These are phyloP conservation scores for Argyrosomus regius DNA, from an alignment of 2,797 vertebrate species.

Conservation along the genomic window DNA sequence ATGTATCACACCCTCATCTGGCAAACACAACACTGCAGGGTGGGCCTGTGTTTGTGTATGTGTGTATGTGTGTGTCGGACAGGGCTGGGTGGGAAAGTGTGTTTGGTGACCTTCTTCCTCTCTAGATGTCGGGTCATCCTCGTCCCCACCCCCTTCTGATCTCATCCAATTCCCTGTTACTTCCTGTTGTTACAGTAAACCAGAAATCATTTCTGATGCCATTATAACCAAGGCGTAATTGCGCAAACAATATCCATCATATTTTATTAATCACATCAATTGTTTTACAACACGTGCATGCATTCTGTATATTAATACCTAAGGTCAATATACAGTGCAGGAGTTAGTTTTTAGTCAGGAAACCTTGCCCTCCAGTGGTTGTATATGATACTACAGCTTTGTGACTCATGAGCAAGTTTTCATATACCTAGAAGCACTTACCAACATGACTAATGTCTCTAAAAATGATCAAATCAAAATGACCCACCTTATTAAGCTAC, in stretches of 20 bases:
- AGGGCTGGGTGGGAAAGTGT: conserved; percentile 74
- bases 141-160: conserved; percentile 68
- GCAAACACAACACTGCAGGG: conserved; percentile 62
- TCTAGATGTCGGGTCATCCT: conserved; percentile 74
- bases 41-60: conserved; percentile 52
- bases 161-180: conserved; percentile 61
- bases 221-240: conserved; percentile 11
- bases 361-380: conserved; percentile 70
- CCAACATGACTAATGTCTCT: background rate
- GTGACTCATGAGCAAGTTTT: background rate
- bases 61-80: conserved; percentile 50
- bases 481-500: too few species aligned
- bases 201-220: conserved; percentile 32
- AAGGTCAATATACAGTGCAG: background rate
- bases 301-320: too few species aligned
- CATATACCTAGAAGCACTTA: background rate
- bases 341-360: conserved; percentile 23
- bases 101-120: conserved; percentile 81
- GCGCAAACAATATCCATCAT: conserved; percentile 12
- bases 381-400: background rate
- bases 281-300: conserved; percentile 17
- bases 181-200: conserved; percentile 42
- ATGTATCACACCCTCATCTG: conserved; percentile 80
- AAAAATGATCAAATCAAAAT: background rate
- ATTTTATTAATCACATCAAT: background rate